These are phyloP conservation scores for Drosophila helvetica DNA, from an alignment of 2,888 invertebrate genomes.

Conservation along the genomic window DNA sequence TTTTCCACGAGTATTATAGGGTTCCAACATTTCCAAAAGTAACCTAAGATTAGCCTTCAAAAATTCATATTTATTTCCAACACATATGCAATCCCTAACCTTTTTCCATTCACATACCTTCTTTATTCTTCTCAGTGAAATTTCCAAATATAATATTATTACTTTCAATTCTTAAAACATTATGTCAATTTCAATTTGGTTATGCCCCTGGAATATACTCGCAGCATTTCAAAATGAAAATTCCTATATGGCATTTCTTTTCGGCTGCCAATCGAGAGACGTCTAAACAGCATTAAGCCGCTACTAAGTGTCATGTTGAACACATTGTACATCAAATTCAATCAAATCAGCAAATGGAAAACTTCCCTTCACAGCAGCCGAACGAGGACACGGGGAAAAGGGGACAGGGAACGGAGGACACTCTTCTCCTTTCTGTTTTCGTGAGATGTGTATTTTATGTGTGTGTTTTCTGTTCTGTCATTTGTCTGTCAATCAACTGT, in stretches of 20 bases:
- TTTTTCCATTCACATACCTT: background rate
- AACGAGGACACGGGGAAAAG: no score
- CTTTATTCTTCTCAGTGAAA: background rate
- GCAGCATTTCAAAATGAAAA: constrained; percentile 5
- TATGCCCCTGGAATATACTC: constrained; percentile 11
- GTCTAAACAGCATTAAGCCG: constrained; percentile 70
- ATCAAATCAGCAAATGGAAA: constrained; percentile 64
- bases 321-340: constrained; percentile 73
- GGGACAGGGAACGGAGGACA: background rate
- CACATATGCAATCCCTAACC: background rate
- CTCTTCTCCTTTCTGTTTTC: constrained; percentile 5
- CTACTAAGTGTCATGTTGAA: constrained; percentile 74
- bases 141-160: constrained; percentile 2
- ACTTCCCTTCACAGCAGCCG: constrained; percentile 17
- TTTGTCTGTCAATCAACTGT: constrained; percentile 78
- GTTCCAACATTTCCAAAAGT: no score
- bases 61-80: background rate
- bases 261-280: constrained; percentile 33
- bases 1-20: background rate
- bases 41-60: background rate
- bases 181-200: constrained; percentile 57
- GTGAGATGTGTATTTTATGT: constrained; percentile 56
- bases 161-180: constrained; percentile 12
- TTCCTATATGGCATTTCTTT: constrained; percentile 28
- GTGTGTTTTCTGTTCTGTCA: constrained; percentile 62